Percentiles rank a stretch among this genome's conserved stretches.
Conservation (phyloP, 1,140 invertebrate species). For the Thaumatotibia leucotreta region DNA sequence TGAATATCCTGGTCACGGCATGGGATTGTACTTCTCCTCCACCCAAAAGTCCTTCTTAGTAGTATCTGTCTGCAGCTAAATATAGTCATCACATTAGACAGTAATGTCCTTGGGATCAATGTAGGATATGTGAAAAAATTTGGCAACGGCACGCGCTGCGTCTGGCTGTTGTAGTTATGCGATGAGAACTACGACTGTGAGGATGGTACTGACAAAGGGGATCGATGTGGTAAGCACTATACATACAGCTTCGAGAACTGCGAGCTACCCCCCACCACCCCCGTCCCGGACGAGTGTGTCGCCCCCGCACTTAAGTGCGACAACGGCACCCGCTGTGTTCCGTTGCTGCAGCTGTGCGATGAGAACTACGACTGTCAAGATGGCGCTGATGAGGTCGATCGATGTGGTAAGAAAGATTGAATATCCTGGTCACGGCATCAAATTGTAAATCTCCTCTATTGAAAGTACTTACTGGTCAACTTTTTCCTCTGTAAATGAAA, state of each 20-base stretch:
- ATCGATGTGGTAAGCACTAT: too few relatives aligned
- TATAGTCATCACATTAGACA: constrained; percentile 44
- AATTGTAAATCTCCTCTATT: background rate
- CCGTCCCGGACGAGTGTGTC: constrained; percentile 68
- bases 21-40: background rate
- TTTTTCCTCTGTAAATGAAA: too few relatives aligned
- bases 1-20: background rate
- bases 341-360: constrained; percentile 82
- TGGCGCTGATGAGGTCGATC: background rate
- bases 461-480: too few relatives aligned
- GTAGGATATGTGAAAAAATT: too few relatives aligned
- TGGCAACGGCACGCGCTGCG: constrained; percentile 82
- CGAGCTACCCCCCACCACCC: constrained; percentile 21
- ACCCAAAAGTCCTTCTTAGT: background rate
- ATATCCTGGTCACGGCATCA: background rate
- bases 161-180: constrained; percentile 81
- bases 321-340: constrained; percentile 81
- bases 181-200: constrained; percentile 83
- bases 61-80: too few relatives aligned
- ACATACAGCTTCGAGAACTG: constrained; percentile 81
- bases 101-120: constrained; percentile 79
- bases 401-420: constrained; percentile 78
- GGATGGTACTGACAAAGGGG: constrained; percentile 91
- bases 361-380: constrained; percentile 81
- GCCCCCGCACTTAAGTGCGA: constrained; percentile 82